Base-by-base conservation (phyloP, 2,888 invertebrate species). In the Orthosia gracilis region DNA sequence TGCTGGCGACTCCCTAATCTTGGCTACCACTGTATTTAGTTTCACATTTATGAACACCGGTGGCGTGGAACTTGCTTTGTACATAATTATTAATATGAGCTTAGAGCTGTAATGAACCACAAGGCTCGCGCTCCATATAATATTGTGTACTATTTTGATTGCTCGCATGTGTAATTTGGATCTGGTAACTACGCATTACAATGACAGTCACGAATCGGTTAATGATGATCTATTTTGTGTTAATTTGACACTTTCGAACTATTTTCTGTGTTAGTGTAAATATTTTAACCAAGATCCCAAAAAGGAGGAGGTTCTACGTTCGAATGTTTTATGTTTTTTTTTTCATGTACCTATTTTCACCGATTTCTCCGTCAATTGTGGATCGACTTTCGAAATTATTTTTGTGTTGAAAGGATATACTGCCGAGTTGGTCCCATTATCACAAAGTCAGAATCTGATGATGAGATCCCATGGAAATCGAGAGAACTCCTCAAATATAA, bases 1-100 rank as follows among this genome's bases (percentile, higher is more conserved):
- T 94, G 89, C 89, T 85, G 90, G 89, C 86, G 90, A 89, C 88
- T 89, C 90, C 90, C 90, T 92, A 94, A 94, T 93, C 93, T 93
- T 91, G 87, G 89, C 91, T 91, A 89, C 86, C 88, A 88, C 86
- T 89, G 91, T 92, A 92, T 94, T 95, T 94, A 94, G 92, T 94
- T 93, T 92, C 94, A 91, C 94, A 92, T 94, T 93, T 94, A 91
- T 89, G 89, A 88, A 90, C 87, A 87, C 88, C 85, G 89, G 80
- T 91, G 79, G 90, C 90, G 89, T 90, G 91, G 90, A 91, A 89
- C 90, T 91, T 87, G 72, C 78, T 82, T 80, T 69, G 73, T 76
- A 83, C 82, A 88, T 85, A 87, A 90, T 89, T 88, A 91, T 92
- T 91, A 92, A 91, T 90, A 91, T 89, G 88, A 88, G 89, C 90